Evolutionary conservation across 2,888 invertebrate species (phyloP).

Genomic region (Unio pictorum): DNA sequence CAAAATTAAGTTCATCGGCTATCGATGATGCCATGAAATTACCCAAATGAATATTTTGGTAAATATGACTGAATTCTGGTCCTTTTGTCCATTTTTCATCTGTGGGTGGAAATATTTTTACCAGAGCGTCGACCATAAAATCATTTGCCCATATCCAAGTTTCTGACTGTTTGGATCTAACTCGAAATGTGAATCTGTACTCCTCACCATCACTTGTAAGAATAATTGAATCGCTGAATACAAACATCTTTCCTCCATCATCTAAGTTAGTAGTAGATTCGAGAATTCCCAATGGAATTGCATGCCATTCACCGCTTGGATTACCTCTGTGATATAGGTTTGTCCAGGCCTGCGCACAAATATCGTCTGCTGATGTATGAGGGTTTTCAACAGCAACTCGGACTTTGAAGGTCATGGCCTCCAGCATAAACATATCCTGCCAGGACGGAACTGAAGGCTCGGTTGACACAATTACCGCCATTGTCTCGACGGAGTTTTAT

Average conservation of each 20-base stretch:
- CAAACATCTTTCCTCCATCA: conserved; percentile 2
- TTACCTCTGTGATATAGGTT: conserved; percentile 36
- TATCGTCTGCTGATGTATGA: not conserved
- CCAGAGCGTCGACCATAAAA: conserved; percentile 22
- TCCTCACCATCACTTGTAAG: conserved; percentile 30
- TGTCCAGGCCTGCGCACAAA: conserved; percentile 37
- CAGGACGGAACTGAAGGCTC: conserved; percentile 25
- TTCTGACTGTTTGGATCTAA: conserved; percentile 3
- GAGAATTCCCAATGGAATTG: conserved; percentile 13
- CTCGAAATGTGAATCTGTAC: conserved; percentile 35
- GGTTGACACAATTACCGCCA: conserved; percentile 2
- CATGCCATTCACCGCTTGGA: conserved; percentile 36
- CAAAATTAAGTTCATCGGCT: conserved; percentile 33
- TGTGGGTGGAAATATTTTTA: conserved; percentile 25
- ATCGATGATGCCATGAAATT: conserved; percentile 44
- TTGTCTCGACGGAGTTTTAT: not conserved
- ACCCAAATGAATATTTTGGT: conserved; percentile 35
- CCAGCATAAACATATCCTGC: conserved; percentile 34
- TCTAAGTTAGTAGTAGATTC: conserved; percentile 2
- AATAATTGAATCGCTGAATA: conserved; percentile 30
- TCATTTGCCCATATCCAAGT: conserved; percentile 29
- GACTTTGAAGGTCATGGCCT: conserved; percentile 33
- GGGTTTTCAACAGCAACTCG: conserved; percentile 3
- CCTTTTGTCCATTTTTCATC: conserved; percentile 35
- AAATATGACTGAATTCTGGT: conserved; percentile 28